Conservation (phyloP, 2,113 vertebrate genomes). For the Alectura lathami region DNA sequence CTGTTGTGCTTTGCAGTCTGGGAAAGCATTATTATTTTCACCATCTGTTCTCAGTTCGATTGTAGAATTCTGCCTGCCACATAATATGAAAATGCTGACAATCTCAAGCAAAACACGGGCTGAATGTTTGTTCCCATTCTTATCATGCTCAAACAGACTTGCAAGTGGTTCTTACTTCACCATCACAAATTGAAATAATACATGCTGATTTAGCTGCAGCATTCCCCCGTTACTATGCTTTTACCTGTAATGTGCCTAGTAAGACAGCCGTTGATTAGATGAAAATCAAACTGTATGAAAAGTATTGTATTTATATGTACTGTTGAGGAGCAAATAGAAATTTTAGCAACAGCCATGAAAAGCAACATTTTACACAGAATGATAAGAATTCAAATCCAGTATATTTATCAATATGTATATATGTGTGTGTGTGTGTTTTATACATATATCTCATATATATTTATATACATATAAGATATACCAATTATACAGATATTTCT, state of each 20-base stretch:
- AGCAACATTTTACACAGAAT: not conserved
- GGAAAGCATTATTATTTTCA: not conserved
- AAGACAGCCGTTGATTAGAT: not conserved
- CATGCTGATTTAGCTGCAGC: not conserved
- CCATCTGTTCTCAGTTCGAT: not conserved
- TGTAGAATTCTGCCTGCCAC: not conserved
- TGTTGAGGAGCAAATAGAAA: not conserved
- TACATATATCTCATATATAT: not conserved
- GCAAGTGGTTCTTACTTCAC: not conserved
- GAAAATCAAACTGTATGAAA: not conserved
- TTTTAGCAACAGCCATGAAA: not conserved
- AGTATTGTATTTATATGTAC: not conserved
- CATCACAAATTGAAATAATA: not conserved
- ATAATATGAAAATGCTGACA: not conserved
- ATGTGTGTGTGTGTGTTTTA: not conserved
- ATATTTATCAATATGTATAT: not conserved
- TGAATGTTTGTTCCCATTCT: slow-evolving; percentile 17
- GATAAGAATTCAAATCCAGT: not conserved
- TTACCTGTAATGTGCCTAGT: not conserved
- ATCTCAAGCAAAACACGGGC: not conserved
- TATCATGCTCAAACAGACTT: slow-evolving; percentile 13
- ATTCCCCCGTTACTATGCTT: not conserved
- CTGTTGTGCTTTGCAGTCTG: not conserved
- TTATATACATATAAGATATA: not conserved
- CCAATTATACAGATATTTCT: not conserved